Conservation (phyloP, 2,888 invertebrate species). For the Callinectes sapidus region DNA sequence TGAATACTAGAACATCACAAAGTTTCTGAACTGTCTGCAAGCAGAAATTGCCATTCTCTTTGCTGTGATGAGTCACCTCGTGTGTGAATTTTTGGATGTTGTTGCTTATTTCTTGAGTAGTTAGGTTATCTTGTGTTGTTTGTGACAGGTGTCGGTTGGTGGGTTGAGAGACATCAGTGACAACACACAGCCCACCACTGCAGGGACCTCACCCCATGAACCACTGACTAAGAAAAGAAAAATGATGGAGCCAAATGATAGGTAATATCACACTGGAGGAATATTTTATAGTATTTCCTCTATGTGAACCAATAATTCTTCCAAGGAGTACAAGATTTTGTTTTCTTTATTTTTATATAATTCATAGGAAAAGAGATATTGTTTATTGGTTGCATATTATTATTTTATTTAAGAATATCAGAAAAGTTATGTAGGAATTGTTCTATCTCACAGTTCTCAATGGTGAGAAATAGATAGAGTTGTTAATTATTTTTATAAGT, state of each 20-base stretch:
- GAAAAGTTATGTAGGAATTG: no score
- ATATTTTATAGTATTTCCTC: not conserved
- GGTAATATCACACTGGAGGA: not conserved
- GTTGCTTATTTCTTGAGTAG: not conserved
- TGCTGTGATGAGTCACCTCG: not conserved
- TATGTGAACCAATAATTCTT: not conserved
- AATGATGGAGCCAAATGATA: not conserved
- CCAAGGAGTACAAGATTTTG: not conserved
- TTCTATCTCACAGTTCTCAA: no score
- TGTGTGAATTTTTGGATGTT: not conserved
- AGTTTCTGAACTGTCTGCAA: no score
- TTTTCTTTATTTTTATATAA: not conserved
- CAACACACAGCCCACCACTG: not conserved
- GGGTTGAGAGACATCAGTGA: conserved; percentile 15
- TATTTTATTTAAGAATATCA: no score
- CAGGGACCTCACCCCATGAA: not conserved
- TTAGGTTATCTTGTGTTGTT: not conserved
- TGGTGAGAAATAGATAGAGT: no score
- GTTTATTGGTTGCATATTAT: no score
- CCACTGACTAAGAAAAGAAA: not conserved
- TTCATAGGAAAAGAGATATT: no score
- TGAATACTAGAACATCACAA: no score
- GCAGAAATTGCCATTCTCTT: no score
- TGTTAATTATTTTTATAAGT: no score
- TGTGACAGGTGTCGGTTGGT: conserved; percentile 22